Evolutionary conservation across 2,888 invertebrate genomes (phyloP), one percentile per base, ranked within the genome.

Genomic region (Dyspetes luteomarginatus): DNA sequence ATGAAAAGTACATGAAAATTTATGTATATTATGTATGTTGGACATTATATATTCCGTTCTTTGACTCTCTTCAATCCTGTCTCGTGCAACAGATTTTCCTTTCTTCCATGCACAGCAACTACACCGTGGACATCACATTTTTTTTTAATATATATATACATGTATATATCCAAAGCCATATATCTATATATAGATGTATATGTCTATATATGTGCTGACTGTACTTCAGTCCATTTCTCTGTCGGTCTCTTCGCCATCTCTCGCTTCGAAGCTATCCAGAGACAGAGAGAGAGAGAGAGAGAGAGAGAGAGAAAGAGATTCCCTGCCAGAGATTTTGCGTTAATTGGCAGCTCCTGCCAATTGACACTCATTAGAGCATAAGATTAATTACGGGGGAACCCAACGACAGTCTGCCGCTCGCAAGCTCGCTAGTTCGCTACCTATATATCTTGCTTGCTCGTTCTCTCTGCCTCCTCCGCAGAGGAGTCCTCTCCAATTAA

Each of bases 301-400:
- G n/a, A n/a, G n/a, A n/a, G n/a, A n/a, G n/a, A n/a, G n/a, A n/a
- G n/a, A n/a, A n/a, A n/a, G 72, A 83, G 85, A 83, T 82, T 71
- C 60, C 22, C 85, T 78, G 75, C 78, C 83, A 83, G 83, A 83
- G n/a, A 83, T 85, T 68, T 68, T 88, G 86, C 88, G 88, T 88
- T 89, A 89, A 89, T 89, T 89, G 89, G 89, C 88, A 89, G 88
- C 87, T 88, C 85, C 86, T 88, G 88, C 87, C 88, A 89, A 89
- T 89, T 88, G 88, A 88, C 89, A 89, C 88, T 89, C 89, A 89
- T 89, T 89, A 89, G 88, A 88, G 88, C 86, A 86, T 86, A 88
- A 89, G 89, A 89, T 89, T 89, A 89, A 89, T 89, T 88, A 88
- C 88, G 86, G 85, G 71, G 84, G 77, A 69, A 72, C 64, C 52